Evolutionary conservation across 1,140 invertebrate species (phyloP).

Genomic region (Centruroides vittatus): DNA sequence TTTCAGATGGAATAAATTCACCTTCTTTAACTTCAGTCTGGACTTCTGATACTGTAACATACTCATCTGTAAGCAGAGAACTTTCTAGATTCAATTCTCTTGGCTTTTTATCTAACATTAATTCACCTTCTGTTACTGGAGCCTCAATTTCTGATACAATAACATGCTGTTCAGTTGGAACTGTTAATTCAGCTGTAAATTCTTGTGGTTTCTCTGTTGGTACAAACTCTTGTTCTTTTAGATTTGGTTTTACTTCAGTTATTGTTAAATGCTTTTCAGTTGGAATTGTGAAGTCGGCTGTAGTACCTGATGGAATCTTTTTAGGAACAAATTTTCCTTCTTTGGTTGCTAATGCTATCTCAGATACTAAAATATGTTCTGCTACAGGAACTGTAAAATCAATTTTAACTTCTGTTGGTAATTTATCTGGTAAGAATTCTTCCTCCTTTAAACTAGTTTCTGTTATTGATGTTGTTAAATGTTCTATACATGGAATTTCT

Average conservation of each 20-base stretch:
- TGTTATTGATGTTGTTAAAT: slow-evolving; percentile 9
- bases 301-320: not conserved
- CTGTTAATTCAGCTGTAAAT: slow-evolving; percentile 2
- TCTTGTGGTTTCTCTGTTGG: slow-evolving; percentile 3
- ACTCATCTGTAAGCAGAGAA: slow-evolving; percentile 7
- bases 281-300: slow-evolving; percentile 11
- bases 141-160: slow-evolving; percentile 12
- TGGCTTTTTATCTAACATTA: slow-evolving; percentile 6
- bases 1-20: not conserved
- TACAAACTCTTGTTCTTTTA: slow-evolving; percentile 8
- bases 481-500: slow-evolving; percentile 11
- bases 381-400: slow-evolving; percentile 10
- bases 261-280: slow-evolving; percentile 15
- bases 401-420: not conserved
- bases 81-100: slow-evolving; percentile 2
- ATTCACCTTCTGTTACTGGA: slow-evolving; percentile 2
- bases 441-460: slow-evolving; percentile 11
- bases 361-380: slow-evolving; percentile 15
- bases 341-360: slow-evolving; percentile 15
- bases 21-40: slow-evolving; percentile 16
- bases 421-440: slow-evolving; percentile 3
- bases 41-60: slow-evolving; percentile 18
- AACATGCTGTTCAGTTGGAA: slow-evolving; percentile 15
- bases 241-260: slow-evolving; percentile 7
- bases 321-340: slow-evolving; percentile 5